Base-by-base conservation (phyloP, 2,888 invertebrate species). In the Sinelater perroti region DNA sequence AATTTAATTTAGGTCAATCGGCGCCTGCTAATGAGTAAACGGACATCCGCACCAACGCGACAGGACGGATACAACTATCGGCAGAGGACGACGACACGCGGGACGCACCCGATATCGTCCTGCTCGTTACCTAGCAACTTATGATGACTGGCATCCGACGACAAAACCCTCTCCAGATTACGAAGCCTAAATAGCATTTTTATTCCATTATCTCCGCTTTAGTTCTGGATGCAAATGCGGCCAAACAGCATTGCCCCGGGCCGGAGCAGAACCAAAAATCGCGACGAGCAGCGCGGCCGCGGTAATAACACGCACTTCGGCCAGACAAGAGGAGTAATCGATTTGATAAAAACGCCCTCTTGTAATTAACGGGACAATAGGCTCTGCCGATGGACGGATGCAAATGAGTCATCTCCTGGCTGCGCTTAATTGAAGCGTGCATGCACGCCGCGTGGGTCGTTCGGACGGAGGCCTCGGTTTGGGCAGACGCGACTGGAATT, bases 361-460 rank as follows among this genome's bases (percentile, higher is more conserved):
- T 21, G 24, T 24, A 33, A 49, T 49, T 17, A 49, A 49, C n/a
- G 10, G 13, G 30, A 44, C 44, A 44, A 44, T 44, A 11, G 44
- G 16, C 11, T 28, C 10, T 44, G 44, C 18, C 44, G 30, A 44
- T 44, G 44, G 14, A 17, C 30, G 1, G 11, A 44, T 44, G 44
- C 44, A 44, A 44, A 44, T 44, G 44, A 44, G 30, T 44, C 44
- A 44, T 44, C 44, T 28, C 28, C 44, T 30, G 17, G 18, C 30
- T 44, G 26, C 1, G 44, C 24, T 26, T 44, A 44, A 44, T 44
- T 44, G 44, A 44, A 30, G 44, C 17, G 30, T 44, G 44, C 30
- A 44, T 14, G 30, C 18, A n/a, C n/a, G n/a, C n/a, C n/a, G 24
- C 18, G 44, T 44, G 28, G 44, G 44, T 7, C 17, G 44, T 4